Percentiles rank a stretch among this genome's conserved stretches.
phyloP scores from a whole-genome alignment of 2,888 invertebrate genomes.

The Allygus modestus region DNA sequence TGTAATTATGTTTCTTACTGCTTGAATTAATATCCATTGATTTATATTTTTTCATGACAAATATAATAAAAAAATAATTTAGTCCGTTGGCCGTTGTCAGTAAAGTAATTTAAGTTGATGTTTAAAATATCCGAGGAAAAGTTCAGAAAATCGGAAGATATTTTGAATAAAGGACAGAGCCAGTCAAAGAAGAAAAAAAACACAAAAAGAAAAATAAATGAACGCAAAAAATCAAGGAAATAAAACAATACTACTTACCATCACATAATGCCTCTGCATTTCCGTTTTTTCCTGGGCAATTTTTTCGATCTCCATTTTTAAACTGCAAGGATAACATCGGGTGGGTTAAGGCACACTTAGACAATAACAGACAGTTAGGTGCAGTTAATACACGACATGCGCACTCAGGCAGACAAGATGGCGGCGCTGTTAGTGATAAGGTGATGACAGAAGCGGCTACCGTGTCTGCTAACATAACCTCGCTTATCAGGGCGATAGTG shows the following conservation, averaged over 20 bases:
- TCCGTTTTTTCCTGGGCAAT: slow-evolving; percentile 91
- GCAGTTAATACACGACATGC: not conserved
- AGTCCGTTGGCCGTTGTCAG: no score
- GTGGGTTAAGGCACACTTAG: slow-evolving; percentile 31
- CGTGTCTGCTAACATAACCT: slow-evolving; percentile 47
- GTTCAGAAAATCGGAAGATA: not conserved
- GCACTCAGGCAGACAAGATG: slow-evolving; percentile 45
- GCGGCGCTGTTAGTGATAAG: slow-evolving; percentile 51
- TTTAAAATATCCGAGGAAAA: no score
- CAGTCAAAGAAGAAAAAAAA: no score
- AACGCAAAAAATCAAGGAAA: not conserved
- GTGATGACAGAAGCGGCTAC: slow-evolving; percentile 55
- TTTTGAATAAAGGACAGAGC: not conserved
- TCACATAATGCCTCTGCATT: slow-evolving; percentile 92
- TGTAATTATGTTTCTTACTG: no score
- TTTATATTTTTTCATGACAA: no score
- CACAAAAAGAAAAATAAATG: not conserved
- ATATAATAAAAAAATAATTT: no score
- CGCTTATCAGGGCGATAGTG: slow-evolving; percentile 22
- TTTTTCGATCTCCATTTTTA: slow-evolving; percentile 92
- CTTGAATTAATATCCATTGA: no score
- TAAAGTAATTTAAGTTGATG: no score
- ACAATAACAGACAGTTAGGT: slow-evolving; percentile 41
- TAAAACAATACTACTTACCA: slow-evolving; percentile 80
- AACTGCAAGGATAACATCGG: slow-evolving; percentile 76